Evolutionary conservation across 1,140 invertebrate species (phyloP).

Genomic region (Bombus impatiens): DNA sequence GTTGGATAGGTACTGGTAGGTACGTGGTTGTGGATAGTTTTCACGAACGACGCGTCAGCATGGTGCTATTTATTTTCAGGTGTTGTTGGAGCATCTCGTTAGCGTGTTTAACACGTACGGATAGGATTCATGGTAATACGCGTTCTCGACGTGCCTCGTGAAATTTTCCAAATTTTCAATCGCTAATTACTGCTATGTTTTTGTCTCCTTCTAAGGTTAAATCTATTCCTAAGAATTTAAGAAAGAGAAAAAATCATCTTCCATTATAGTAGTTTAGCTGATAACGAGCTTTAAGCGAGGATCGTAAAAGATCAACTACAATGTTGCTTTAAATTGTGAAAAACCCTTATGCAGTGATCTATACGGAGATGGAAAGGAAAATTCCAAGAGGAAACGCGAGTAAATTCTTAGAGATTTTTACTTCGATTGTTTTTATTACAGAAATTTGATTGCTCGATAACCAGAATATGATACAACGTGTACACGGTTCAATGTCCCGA

Average conservation of each 20-base stretch:
- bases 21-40: not conserved
- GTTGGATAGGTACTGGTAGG: not conserved
- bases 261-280: too few species aligned
- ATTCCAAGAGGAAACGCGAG: too few species aligned
- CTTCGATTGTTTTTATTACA: too few species aligned
- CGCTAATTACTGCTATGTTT: not conserved
- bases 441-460: not conserved
- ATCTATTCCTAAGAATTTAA: too few species aligned
- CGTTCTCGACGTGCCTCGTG: not conserved
- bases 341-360: too few species aligned
- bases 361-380: too few species aligned
- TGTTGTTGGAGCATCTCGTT: constrained; percentile 19
- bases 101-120: not conserved
- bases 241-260: too few species aligned
- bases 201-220: not conserved
- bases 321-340: too few species aligned
- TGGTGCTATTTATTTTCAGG: constrained; percentile 11
- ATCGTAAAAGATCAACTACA: too few species aligned
- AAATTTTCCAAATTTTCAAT: constrained; percentile 32
- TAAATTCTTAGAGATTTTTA: too few species aligned
- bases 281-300: too few species aligned
- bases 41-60: not conserved
- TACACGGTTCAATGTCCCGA: not conserved
- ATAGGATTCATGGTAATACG: not conserved
- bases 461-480: not conserved